Base-by-base conservation (phyloP, 2,113 vertebrate genomes). In the Meleagris gallopavo region DNA sequence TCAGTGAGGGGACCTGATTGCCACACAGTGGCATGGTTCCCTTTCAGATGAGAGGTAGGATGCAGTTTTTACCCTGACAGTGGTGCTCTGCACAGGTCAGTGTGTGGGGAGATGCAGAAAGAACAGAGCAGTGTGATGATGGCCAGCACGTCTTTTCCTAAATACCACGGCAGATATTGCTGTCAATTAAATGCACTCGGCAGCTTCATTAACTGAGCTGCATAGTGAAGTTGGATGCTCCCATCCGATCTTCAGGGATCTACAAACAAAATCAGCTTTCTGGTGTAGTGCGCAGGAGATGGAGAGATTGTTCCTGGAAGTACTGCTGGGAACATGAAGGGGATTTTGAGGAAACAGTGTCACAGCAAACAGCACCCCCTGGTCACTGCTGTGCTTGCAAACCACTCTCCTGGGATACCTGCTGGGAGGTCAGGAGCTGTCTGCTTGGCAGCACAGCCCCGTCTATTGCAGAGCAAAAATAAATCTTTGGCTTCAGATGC, bases 241-340 rank as follows among this genome's bases (percentile, higher is more conserved):
- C 94, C 10, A 5, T 60, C 12, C 64, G 11, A 1, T 76, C 74
- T 70, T 90, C 70, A 66, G 82, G 77, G 55, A 95, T 30, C 70
- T 76, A 93, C 61, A 94, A n/a, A 94, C 46, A 70, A 32, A 92
- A 92, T 8, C 50, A 83, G n/a, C 15, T 50, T 74, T 82, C 50
- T 86, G 76, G 20, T 30, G 85, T 54, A 65, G 55, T 0, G 1
- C 19, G 52, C 6, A 3, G 75, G 67, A 90, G 41, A 81, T 0
- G 3, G 52, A 81, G 85, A 48, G n/a, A 32, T 11, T 4, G 5
- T 73, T 93, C 94, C 90, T 95, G 73, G 95, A 94, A 94, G 54
- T 50, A 76, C 62, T 46, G 38, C 65, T 91, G 0, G 32, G 67
- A 43, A 17, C 34, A 70, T 71, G 34, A 89, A 46, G 57, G 36